A percentile compares a stretch with the other conserved stretches of the same genome.
Evolutionary conservation across 2,888 invertebrate species (phyloP).

Genomic region (Nycteola revayana): DNA sequence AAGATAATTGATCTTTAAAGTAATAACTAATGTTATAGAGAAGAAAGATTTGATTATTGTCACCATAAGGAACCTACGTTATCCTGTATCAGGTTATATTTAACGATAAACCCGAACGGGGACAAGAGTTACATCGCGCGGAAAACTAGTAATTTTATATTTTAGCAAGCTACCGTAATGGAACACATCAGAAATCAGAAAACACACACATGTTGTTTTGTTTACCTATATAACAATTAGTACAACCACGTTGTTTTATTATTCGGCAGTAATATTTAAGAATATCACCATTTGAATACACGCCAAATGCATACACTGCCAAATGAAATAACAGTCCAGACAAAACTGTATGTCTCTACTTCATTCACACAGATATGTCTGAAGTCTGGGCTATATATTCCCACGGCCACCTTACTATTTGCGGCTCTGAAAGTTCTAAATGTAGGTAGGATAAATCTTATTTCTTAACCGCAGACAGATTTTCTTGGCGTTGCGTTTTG

Average conservation of each 20-base stretch:
- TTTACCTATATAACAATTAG: slow-evolving; percentile 19
- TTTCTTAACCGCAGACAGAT: slow-evolving; percentile 7
- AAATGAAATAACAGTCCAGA: slow-evolving; percentile 68
- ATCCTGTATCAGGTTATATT: no score
- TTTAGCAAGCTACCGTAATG: no score
- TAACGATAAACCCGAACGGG: no score
- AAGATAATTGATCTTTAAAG: no score
- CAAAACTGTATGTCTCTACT: slow-evolving; percentile 47
- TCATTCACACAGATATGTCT: slow-evolving; percentile 33
- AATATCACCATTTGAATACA: slow-evolving; percentile 56
- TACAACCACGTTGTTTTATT: slow-evolving; percentile 52
- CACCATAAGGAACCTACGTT: no score
- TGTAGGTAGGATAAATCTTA: not conserved
- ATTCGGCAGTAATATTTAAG: slow-evolving; percentile 53
- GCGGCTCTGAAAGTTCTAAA: slow-evolving; percentile 1
- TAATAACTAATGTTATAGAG: no score
- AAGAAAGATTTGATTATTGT: no score
- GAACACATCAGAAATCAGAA: no score
- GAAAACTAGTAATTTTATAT: no score
- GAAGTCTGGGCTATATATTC: slow-evolving; percentile 40
- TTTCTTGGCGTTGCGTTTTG: slow-evolving; percentile 14
- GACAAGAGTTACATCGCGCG: no score
- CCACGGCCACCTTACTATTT: slow-evolving; percentile 16
- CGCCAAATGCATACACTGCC: slow-evolving; percentile 74
- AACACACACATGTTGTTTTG: no score